Base-by-base conservation (phyloP, 1,140 invertebrate species). In the Teleogryllus occipitalis region DNA sequence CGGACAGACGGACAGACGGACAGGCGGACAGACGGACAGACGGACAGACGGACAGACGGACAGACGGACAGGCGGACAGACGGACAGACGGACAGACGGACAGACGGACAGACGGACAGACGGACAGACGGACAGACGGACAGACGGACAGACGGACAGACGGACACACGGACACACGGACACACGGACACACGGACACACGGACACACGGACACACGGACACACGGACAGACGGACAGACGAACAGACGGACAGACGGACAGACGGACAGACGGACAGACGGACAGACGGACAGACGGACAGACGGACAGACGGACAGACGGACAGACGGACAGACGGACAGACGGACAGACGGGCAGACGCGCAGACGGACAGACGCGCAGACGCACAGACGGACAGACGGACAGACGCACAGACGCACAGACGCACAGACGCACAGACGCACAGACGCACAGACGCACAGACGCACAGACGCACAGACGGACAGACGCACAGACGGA, bases 141-240 rank as follows among this genome's bases (percentile, higher is more conserved):
- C 76, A 82, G 79, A 82, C 54, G 78, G 27, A 82, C 49, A 82
- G 47, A 80, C 76, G 82, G 46, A 82, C n/a, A n/a, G n/a, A n/a
- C n/a, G n/a, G n/a, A n/a, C n/a, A n/a, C n/a, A n/a, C n/a, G n/a
- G n/a, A n/a, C 47, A 77, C 39, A 80, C 79, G 82, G 81, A 82
- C 81, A 82, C 75, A 82, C 79, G 82, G 72, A 82, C 81, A 81
- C 81, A 82, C 81, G 77, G 75, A 82, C 65, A 79, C 39, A 80
- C 79, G 54, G 80, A 76, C 75, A 76, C 10, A 76, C 75, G 14
- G 75, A 46, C 75, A 21, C 8, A 76, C 21, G 14, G 21, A 21
- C n/a, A n/a, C n/a, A n/a, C n/a, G n/a, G n/a, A n/a, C n/a, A n/a
- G n/a, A n/a, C n/a, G n/a, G n/a, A n/a, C n/a, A n/a, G n/a, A n/a